Evolutionary conservation across 2,113 vertebrate species (phyloP).

Genomic region (Rattus rattus): DNA sequence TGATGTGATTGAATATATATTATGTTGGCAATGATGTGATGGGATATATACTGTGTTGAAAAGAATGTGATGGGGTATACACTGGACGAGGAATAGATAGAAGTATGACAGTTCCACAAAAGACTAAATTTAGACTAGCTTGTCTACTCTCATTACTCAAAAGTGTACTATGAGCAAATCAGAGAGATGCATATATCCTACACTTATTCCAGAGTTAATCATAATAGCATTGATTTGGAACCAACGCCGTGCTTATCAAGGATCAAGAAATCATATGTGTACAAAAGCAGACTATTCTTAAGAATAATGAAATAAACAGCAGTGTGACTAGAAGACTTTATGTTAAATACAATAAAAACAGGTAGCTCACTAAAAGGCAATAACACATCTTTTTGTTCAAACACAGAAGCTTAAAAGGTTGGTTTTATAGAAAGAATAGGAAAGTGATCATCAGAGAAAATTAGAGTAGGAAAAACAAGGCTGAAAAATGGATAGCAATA

Average conservation of each 20-base stretch:
- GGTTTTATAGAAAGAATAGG: background rate
- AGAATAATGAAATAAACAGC: no score
- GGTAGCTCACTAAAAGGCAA: background rate
- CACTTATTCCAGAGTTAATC: background rate
- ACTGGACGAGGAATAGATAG: background rate
- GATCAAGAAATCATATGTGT: background rate
- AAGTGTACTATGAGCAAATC: background rate
- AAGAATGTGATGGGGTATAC: background rate
- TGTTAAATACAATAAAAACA: background rate
- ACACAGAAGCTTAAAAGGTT: background rate
- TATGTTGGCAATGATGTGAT: background rate
- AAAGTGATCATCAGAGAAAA: background rate
- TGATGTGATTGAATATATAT: background rate
- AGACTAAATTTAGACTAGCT: background rate
- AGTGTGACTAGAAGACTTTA: background rate
- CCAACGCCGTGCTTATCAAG: background rate
- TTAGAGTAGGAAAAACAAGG: background rate
- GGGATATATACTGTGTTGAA: background rate
- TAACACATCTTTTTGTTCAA: background rate
- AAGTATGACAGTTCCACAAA: background rate
- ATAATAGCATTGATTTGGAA: background rate
- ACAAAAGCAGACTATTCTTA: background rate
- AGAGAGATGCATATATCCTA: background rate
- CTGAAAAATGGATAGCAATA: no score
- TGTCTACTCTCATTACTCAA: background rate